Evolutionary conservation across 1,140 invertebrate genomes (phyloP), one percentile per base, ranked within the genome.

Genomic region (Caenorhabditis latens): DNA sequence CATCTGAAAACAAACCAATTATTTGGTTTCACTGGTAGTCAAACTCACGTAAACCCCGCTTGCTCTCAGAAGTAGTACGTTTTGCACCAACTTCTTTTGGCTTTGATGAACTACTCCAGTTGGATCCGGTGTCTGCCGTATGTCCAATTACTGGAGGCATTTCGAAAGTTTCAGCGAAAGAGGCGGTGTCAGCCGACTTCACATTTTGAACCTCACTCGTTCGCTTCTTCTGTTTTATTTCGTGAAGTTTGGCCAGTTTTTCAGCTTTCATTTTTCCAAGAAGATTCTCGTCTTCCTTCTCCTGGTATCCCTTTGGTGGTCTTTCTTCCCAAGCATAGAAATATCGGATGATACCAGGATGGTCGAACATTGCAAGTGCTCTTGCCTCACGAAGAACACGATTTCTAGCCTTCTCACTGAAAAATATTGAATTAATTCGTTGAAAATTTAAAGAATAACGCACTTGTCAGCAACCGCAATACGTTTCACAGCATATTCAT

Each of bases 401-500:
- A 63, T 97, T 95, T 88, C 96, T 94, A 8, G 96, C 95, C 85
- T 95, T 95, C 90, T 95, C 94, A 90, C 96, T 95, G 91, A 65
- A 93, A 88, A 75, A 82, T 6, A 63, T 16, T 16, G 50, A 2
- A 82, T 85, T 24, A 50, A 42, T 5, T 46, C 8, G n/a, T 85
- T 16, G 43, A 5, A 24, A 0, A 43, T 6, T 19, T 19, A 4
- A 16, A 19, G 42, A 24, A 84, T 84, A 43, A 14, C 8, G 93
- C 93, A 96, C 96, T 95, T 95, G 90, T 96, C 95, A 14, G 96
- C 96, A 85, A 98, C 93, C 9, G 95, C 95, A 71, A 99, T 98
- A 90, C 97, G 95, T 94, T 99, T 99, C 0, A 99, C 95, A 32
- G 98, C 98, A 94, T 99, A 99, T 89, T 95, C 94, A 90, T 96